phyloP scores from a whole-genome alignment of 1,140 invertebrate species.

The Eupristina koningsbergeri region DNA sequence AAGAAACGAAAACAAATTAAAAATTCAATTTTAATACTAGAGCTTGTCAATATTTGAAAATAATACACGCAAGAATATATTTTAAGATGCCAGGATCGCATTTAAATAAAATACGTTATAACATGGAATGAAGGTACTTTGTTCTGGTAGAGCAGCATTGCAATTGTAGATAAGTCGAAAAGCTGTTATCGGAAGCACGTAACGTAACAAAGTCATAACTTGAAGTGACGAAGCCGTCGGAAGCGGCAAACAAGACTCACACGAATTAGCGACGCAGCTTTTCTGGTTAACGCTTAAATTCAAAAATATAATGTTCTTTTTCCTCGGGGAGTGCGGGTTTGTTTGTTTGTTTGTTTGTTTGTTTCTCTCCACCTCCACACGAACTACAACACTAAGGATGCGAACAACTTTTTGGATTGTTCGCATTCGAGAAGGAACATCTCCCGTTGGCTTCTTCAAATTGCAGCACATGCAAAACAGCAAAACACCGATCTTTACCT shows the following conservation, averaged over 20 bases:
- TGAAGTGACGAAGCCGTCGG: slow-evolving; percentile 46
- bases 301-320: slow-evolving; percentile 31
- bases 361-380: background rate
- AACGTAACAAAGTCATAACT: slow-evolving; percentile 49
- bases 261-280: slow-evolving; percentile 37
- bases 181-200: slow-evolving; percentile 49
- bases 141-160: slow-evolving; percentile 24
- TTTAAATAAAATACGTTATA: slow-evolving; percentile 32
- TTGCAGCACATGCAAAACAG: too few species aligned
- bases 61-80: slow-evolving; percentile 21
- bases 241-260: slow-evolving; percentile 36
- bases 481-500: too few species aligned
- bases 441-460: too few species aligned
- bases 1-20: slow-evolving; percentile 4
- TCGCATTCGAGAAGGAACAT: too few species aligned
- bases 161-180: slow-evolving; percentile 47
- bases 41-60: slow-evolving; percentile 4
- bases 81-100: slow-evolving; percentile 11
- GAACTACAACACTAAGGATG: background rate
- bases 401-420: background rate
- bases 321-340: background rate
- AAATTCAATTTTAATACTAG: slow-evolving; percentile 12
- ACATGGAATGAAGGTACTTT: slow-evolving; percentile 32
- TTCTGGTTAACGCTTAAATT: slow-evolving; percentile 35
- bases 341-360: too few species aligned